Conservation (phyloP, 2,888 invertebrate genomes). For the Hoplodrina blanda region DNA sequence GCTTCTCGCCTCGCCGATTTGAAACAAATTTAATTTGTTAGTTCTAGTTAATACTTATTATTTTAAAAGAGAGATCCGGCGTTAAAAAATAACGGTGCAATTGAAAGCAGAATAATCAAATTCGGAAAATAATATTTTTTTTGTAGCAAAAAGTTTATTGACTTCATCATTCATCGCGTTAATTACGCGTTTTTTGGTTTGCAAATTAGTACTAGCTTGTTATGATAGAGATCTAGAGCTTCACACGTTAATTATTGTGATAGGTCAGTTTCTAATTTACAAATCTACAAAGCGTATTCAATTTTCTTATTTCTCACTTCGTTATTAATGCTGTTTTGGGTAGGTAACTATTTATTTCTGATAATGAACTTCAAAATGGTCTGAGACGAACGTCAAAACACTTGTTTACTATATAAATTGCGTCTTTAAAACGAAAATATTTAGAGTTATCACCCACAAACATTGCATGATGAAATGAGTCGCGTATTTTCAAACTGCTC, state of each 20-base stretch:
- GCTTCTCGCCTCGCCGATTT: no score
- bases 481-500: constrained; percentile 31
- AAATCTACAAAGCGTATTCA: not conserved
- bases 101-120: not conserved
- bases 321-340: not conserved
- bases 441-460: constrained; percentile 17
- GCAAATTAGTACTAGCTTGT: constrained; percentile 7
- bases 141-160: not conserved
- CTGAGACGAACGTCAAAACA: not conserved
- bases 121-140: not conserved
- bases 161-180: not conserved
- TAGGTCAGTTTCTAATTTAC: constrained; percentile 3
- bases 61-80: not conserved
- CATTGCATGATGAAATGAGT: constrained; percentile 46
- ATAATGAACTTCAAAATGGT: not conserved
- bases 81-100: not conserved
- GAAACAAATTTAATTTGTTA: not conserved
- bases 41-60: not conserved
- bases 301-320: not conserved
- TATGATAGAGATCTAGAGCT: not conserved
- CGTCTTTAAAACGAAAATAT: constrained; percentile 21
- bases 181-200: not conserved
- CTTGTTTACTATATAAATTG: constrained; percentile 16
- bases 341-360: not conserved
- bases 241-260: not conserved